Conservation (phyloP, 2,888 invertebrate species). For the Torymus auratus region DNA sequence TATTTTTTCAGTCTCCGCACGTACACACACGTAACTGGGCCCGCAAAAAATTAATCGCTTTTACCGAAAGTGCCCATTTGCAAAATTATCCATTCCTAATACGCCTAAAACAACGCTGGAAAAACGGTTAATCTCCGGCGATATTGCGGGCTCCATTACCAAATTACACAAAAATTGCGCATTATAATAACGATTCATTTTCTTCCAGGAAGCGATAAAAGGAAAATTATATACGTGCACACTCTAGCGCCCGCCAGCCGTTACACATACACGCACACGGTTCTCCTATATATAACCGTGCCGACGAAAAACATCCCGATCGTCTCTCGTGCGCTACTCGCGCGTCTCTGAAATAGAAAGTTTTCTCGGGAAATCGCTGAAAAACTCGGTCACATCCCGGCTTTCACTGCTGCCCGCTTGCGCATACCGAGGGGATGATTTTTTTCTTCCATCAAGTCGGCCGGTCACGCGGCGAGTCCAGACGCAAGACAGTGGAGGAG, state of each 20-base stretch:
- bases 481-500: not conserved
- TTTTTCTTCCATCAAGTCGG: slow-evolving; percentile 37
- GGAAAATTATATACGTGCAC: slow-evolving; percentile 9
- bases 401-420: slow-evolving; percentile 57
- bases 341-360: slow-evolving; percentile 47
- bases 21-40: not conserved
- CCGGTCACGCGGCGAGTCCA: not conserved
- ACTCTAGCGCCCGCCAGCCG: no score
- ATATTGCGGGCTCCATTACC: not conserved
- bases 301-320: slow-evolving; percentile 8
- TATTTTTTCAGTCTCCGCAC: not conserved
- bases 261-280: not conserved
- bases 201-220: slow-evolving; percentile 28
- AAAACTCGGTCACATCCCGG: slow-evolving; percentile 37
- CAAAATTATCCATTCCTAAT: slow-evolving; percentile 20
- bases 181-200: slow-evolving; percentile 22
- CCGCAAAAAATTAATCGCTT: slow-evolving; percentile 2
- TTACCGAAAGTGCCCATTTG: not conserved
- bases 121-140: slow-evolving; percentile 17
- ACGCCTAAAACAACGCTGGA: not conserved
- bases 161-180: slow-evolving; percentile 26
- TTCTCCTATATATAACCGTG: slow-evolving; percentile 26
- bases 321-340: slow-evolving; percentile 16
- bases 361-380: slow-evolving; percentile 41
- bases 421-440: slow-evolving; percentile 51